Base-by-base conservation (phyloP, 2,113 vertebrate species). In the Catharus fuscescens region DNA sequence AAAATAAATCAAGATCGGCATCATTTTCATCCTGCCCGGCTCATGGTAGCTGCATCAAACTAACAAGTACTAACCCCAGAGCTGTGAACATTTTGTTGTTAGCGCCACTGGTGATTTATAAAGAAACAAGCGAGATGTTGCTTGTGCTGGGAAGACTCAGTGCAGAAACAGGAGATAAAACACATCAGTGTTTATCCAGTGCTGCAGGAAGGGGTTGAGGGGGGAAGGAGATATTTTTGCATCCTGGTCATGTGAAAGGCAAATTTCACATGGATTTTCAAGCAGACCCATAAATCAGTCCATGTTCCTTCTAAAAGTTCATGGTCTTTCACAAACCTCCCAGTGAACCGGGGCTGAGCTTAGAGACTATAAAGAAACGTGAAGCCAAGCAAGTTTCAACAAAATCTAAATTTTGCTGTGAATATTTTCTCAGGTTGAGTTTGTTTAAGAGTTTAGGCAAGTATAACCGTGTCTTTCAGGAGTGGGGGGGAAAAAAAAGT, bases 261-360 rank as follows among this genome's bases (percentile, higher is more conserved):
- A 96, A 90, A 90, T 94, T 95, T 96, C 90, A 84, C 86, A 86
- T 95, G 86, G 93, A 57, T 92, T 96, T 96, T 90, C 80, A 74
- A 62, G 78, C 70, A 94, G 91, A 82, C 74, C 26, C 91, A 97
- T 96, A 97, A 96, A 95, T 96, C 94, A 93, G 80, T 42, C 85
- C 61, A 14, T 65, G 57, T 78, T 86, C 72, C 52, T 82, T 84
- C 92, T 78, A 60, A 84, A 93, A 95, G 92, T 93, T 97, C 94
- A 92, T 38, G 82, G 92, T 92, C 90, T 80, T 93, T 86, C 42
- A 25, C 69, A 93, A 96, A 95, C 79, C 82, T 74, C 65, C 50
- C 86, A 61, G 76, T 92, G 94, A 96, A 94, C 90, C 66, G 38
- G 17, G 31, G 29, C 48, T 86, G 69, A 94, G 85, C 32, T 69